Percentiles rank a stretch among this genome's conserved stretches.
phyloP scores from a whole-genome alignment of 2,888 invertebrate genomes.

The Drepana falcataria region DNA sequence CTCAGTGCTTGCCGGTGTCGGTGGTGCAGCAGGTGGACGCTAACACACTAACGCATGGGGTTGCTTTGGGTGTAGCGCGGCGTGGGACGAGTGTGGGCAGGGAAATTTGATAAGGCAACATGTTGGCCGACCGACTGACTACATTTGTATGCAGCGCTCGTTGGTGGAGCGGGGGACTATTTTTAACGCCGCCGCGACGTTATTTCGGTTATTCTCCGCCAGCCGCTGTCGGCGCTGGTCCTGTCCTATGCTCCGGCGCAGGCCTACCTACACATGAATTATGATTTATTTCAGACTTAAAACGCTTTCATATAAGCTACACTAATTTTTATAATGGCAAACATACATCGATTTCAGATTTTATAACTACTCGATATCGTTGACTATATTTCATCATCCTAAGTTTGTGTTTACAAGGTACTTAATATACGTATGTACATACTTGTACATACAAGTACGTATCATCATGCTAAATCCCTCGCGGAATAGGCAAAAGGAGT shows the following conservation, averaged over 20 bases:
- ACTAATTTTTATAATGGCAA: too few relatives aligned
- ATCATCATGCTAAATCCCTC: too few relatives aligned
- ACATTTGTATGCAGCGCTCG: slow-evolving; percentile 71
- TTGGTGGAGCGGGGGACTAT: slow-evolving; percentile 53
- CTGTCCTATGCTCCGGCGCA: slow-evolving; percentile 4
- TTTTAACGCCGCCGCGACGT: slow-evolving; percentile 53
- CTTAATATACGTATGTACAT: too few relatives aligned
- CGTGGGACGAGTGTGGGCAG: slow-evolving; percentile 64
- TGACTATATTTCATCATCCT: too few relatives aligned
- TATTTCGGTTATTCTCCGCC: slow-evolving; percentile 6
- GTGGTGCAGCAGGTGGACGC: slow-evolving; percentile 46
- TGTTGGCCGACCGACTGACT: slow-evolving; percentile 48
- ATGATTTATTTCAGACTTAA: slow-evolving; percentile 1
- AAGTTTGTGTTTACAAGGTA: too few relatives aligned
- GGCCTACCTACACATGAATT: not conserved
- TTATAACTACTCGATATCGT: too few relatives aligned
- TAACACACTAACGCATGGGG: slow-evolving; percentile 71
- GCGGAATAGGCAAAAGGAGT: too few relatives aligned
- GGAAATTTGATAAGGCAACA: slow-evolving; percentile 76
- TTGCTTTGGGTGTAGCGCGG: slow-evolving; percentile 31
- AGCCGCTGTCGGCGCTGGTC: slow-evolving; percentile 28
- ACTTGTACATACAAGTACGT: too few relatives aligned
- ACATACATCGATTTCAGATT: too few relatives aligned
- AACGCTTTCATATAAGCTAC: not conserved
- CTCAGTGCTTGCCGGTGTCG: slow-evolving; percentile 54